Evolutionary conservation across 2,113 vertebrate species (phyloP), one percentile per base, ranked within the genome.

Genomic region (Ranitomeya imitator): DNA sequence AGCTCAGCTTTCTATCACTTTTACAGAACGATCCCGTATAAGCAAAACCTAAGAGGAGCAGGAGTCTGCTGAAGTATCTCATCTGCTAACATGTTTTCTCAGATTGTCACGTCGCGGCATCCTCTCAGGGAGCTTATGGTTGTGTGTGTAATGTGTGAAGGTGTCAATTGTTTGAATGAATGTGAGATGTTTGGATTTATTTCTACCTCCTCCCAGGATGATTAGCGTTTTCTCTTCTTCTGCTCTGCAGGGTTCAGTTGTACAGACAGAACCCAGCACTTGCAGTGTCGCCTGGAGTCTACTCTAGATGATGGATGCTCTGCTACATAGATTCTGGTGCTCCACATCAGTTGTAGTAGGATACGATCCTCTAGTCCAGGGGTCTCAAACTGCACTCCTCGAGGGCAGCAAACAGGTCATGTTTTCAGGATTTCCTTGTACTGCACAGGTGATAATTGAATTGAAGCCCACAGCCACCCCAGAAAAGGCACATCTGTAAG

Each of bases 71-170:
- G 54, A 57, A 55, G 51, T 23, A 80, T 31, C 78, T 80, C 23
- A 80, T 80, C 78, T 80, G 31, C 78, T 80, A 80, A 80, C n/a
- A 80, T 57, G 6, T 79, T 26, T 19, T 57, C 78, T 57, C 18
- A 23, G 8, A 60, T 76, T 51, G 55, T 80, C 55, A 60, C 54
- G 60, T 80, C 18, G 51, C 9, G 15, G 2, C 73, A 52, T 76
- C 21, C 73, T 76, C 73, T 52, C 73, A 76, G 6, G 73, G 55
- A 80, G n/a, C 78, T 59, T 15, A 31, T 59, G n/a, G 26, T 23
- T 55, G 19, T 57, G 54, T 55, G 54, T 79, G 57, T 57, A 79
- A 74, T 14, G n/a, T 26, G 77, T 57, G 55, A 60, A 9, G 55
- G 78, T 57, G 55, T 57, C 23, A 19, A 21, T 80, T 80, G 55